Conservation (phyloP, 2,797 vertebrate species). For the Poecilia velifera region DNA sequence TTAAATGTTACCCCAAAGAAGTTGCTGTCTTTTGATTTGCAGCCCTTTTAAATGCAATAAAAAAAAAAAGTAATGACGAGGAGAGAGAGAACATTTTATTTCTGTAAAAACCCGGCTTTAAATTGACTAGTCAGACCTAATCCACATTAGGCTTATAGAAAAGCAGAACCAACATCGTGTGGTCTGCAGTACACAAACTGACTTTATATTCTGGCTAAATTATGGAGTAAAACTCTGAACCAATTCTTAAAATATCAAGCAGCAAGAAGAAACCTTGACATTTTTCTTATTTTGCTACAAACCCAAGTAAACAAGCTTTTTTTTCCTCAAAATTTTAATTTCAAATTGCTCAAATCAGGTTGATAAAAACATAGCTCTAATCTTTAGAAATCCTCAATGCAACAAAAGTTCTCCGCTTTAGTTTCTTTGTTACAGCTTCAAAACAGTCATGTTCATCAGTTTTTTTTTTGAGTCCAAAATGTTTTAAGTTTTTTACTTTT, state of each 20-base stretch:
- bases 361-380: constrained; percentile 12
- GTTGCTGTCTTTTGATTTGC: not conserved
- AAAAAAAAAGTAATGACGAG: constrained; percentile 18
- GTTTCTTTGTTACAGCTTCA: constrained; percentile 13
- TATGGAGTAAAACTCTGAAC: constrained; percentile 16
- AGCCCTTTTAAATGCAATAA: constrained; percentile 7
- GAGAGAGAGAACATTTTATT: constrained; percentile 74
- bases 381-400: constrained; percentile 34
- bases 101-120: constrained; percentile 74
- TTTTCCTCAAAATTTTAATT: constrained; percentile 19
- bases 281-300: constrained; percentile 6
- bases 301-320: constrained; percentile 21
- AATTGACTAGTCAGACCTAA: constrained; percentile 53
- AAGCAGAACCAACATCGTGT: constrained; percentile 19
- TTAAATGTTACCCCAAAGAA: not conserved
- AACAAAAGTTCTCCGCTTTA: constrained; percentile 34
- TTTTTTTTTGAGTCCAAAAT: constrained; percentile 1
- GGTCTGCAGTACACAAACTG: not conserved
- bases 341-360: constrained; percentile 23
- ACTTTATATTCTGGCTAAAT: constrained; percentile 5
- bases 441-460: constrained; percentile 7
- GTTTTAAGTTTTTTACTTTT: constrained; percentile 1
- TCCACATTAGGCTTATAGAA: constrained; percentile 41
- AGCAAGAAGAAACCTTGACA: not conserved
- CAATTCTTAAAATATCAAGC: constrained; percentile 30